These are phyloP conservation scores for Epizoanthus ramosus DNA, from an alignment of 92 coral and sea anemone species.

Conservation along the genomic window DNA sequence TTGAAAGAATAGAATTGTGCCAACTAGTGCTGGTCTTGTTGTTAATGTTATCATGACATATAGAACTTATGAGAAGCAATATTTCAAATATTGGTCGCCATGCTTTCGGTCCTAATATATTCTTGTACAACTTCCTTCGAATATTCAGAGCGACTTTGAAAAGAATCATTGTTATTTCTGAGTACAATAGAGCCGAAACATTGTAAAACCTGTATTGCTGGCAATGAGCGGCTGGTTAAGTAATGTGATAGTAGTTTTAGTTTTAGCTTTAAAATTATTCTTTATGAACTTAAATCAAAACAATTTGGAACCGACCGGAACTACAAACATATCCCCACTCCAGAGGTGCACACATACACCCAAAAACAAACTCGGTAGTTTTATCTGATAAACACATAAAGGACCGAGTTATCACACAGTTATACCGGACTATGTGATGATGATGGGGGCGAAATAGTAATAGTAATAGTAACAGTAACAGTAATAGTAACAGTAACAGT, in stretches of 20 bases:
- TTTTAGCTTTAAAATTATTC: neutral
- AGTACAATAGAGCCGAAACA: neutral
- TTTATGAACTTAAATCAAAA: neutral
- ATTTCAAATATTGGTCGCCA: neutral
- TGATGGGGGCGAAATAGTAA: neutral
- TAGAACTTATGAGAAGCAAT: neutral
- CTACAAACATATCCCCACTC: neutral
- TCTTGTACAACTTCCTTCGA: neutral
- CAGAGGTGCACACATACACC: neutral
- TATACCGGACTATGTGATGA: too few relatives aligned
- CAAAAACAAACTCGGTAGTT: neutral
- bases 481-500: neutral
- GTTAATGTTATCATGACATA: neutral
- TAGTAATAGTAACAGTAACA: neutral
- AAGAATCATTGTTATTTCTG: slow-evolving; percentile 1
- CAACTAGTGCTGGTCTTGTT: neutral
- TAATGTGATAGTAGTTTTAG: neutral
- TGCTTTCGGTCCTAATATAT: neutral
- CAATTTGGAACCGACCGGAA: neutral
- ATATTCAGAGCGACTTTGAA: neutral
- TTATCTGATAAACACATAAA: neutral
- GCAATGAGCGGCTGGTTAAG: neutral
- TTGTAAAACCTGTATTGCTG: too few relatives aligned
- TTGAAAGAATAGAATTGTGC: neutral
- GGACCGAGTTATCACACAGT: neutral